These are phyloP conservation scores for Papilio machaon DNA, from an alignment of 1,140 invertebrate genomes.

Conservation along the genomic window DNA sequence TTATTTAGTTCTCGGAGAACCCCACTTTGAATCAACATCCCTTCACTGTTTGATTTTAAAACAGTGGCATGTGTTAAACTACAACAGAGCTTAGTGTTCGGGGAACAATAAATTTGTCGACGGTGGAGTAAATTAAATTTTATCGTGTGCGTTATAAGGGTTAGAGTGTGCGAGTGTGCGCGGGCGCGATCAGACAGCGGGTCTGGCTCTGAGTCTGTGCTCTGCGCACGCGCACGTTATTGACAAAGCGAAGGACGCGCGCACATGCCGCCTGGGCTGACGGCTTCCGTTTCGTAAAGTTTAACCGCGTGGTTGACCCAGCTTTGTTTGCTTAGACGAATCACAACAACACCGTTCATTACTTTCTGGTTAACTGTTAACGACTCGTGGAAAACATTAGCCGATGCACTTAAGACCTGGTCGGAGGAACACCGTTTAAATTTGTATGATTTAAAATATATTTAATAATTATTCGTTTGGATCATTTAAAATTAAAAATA, in stretches of 20 bases:
- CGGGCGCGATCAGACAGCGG: slow-evolving; percentile 47
- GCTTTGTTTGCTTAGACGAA: slow-evolving; percentile 75
- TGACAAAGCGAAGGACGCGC: slow-evolving; percentile 70
- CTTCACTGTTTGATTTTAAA: slow-evolving; percentile 36
- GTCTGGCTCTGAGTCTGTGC: slow-evolving; percentile 39
- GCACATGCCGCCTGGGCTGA: slow-evolving; percentile 65
- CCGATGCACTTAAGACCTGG: not conserved
- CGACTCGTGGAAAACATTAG: slow-evolving; percentile 47
- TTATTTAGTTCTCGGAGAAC: slow-evolving; percentile 30
- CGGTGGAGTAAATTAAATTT: slow-evolving; percentile 42
- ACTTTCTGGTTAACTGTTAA: slow-evolving; percentile 75
- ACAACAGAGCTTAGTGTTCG: slow-evolving; percentile 41
- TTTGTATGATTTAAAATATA: not conserved
- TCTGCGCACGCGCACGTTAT: slow-evolving; percentile 73
- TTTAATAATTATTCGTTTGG: not conserved
- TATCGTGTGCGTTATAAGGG: slow-evolving; percentile 45
- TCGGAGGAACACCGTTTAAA: slow-evolving; percentile 5
- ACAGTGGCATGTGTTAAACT: slow-evolving; percentile 43
- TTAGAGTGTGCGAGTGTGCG: slow-evolving; percentile 43
- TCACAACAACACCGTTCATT: slow-evolving; percentile 74
- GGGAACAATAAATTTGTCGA: slow-evolving; percentile 40
- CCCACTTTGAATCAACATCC: slow-evolving; percentile 34
- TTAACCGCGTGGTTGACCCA: slow-evolving; percentile 78
- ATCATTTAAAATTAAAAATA: not conserved
- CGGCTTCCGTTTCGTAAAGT: slow-evolving; percentile 79